These are phyloP conservation scores for Agrotis clavis DNA, from an alignment of 2,888 invertebrate species.

Conservation along the genomic window DNA sequence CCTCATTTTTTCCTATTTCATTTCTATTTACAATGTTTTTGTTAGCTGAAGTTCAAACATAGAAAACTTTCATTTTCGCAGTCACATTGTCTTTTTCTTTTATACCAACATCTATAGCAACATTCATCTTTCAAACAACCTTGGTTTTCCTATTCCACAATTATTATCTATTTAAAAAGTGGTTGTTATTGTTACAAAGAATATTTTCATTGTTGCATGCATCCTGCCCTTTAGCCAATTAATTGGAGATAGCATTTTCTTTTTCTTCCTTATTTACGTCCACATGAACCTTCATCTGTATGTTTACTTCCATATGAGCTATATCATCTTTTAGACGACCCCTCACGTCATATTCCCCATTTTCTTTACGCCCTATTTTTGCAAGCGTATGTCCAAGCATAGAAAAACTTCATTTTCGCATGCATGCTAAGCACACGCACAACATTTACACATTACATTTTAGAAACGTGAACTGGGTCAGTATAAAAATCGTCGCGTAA, in stretches of 20 bases:
- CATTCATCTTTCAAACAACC: no score
- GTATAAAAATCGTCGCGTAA: slow-evolving; percentile 34
- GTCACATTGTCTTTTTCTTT: no score
- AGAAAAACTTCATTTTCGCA: slow-evolving; percentile 46
- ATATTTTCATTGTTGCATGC: neutral
- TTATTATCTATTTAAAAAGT: no score
- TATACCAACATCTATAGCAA: no score
- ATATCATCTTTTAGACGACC: slow-evolving; percentile 11
- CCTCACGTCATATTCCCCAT: neutral
- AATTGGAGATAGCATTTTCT: slow-evolving; percentile 5
- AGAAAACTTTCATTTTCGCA: no score
- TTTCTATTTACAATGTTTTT: no score
- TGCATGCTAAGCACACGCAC: slow-evolving; percentile 44
- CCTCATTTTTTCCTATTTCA: no score
- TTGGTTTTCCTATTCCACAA: no score
- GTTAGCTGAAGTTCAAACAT: no score
- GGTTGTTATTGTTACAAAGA: no score
- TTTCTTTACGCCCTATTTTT: slow-evolving; percentile 8
- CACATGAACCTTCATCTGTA: neutral
- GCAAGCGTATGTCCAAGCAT: slow-evolving; percentile 34
- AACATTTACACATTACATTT: no score
- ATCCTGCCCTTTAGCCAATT: neutral
- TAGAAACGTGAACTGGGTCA: slow-evolving; percentile 55
- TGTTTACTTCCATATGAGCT: slow-evolving; percentile 6
- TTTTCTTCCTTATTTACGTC: neutral